Evolutionary conservation across 2,113 vertebrate species (phyloP).

Genomic region (Lophura nycthemera): DNA sequence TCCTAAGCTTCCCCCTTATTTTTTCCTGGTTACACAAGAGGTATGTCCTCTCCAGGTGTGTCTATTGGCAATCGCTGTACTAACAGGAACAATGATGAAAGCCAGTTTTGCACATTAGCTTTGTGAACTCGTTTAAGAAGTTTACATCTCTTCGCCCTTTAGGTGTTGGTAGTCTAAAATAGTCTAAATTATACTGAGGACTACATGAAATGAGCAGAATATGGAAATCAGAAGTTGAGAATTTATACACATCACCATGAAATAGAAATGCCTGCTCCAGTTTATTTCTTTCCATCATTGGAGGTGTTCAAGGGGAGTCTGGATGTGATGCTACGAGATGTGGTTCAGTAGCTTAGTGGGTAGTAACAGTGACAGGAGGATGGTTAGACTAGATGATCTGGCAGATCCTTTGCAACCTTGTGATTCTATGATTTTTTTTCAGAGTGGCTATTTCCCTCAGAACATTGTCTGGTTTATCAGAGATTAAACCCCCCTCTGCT

Average conservation of each 20-base stretch:
- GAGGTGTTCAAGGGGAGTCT: too few relatives aligned
- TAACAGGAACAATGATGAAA: not conserved
- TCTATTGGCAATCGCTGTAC: not conserved
- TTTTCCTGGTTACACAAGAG: not conserved
- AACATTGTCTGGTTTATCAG: not conserved
- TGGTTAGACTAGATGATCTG: too few relatives aligned
- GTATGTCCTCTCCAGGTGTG: not conserved
- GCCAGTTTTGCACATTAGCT: not conserved
- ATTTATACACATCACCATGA: not conserved
- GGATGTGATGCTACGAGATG: too few relatives aligned
- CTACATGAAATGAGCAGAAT: not conserved
- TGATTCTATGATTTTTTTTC: not conserved
- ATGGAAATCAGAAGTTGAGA: not conserved
- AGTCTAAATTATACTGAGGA: not conserved
- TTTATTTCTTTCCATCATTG: not conserved
- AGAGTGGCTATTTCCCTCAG: not conserved
- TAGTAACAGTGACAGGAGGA: too few relatives aligned
- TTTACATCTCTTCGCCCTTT: not conserved
- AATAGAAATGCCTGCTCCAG: not conserved
- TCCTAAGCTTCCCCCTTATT: accelerated
- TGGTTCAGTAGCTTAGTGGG: too few relatives aligned
- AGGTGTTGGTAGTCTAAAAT: accelerated
- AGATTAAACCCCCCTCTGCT: not conserved
- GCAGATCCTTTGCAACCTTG: too few relatives aligned
- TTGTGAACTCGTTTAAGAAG: not conserved